A percentile compares a stretch with the other conserved stretches of the same genome.
These are phyloP conservation scores for Epinephelus lanceolatus DNA, from an alignment of 2,113 vertebrate genomes.

Conservation along the genomic window DNA sequence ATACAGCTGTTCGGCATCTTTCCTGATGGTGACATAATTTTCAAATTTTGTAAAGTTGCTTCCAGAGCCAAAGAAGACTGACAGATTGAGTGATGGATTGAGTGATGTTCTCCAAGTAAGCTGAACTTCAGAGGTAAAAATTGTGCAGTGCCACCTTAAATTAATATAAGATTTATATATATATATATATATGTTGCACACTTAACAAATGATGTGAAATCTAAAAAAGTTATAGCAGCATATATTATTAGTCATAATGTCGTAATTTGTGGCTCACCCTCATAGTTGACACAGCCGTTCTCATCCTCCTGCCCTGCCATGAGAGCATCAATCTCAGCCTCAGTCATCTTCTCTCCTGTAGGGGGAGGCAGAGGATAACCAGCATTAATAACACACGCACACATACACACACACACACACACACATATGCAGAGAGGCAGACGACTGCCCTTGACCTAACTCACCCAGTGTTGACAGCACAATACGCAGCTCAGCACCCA, in stretches of 20 bases:
- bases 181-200: background rate
- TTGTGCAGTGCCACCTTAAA: background rate
- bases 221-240: background rate
- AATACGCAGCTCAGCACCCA: constrained; percentile 98
- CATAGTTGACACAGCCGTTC: constrained; percentile 97
- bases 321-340: constrained; percentile 93
- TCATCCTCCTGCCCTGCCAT: constrained; percentile 97
- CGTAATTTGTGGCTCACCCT: constrained; percentile 84
- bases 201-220: too few relatives aligned
- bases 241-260: background rate
- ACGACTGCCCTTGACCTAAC: background rate
- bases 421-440: background rate
- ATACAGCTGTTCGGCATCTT: background rate
- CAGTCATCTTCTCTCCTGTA: constrained; percentile 97
- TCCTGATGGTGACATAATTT: too few relatives aligned
- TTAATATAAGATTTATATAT: background rate
- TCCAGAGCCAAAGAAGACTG: background rate
- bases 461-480: constrained; percentile 96
- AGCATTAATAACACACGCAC: constrained; percentile 20
- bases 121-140: background rate
- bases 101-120: background rate
- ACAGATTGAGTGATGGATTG: background rate
- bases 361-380: constrained; percentile 35
- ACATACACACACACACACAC: background rate
- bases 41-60: background rate